These are phyloP conservation scores for Coranthus polyacanthus DNA, from an alignment of 2,797 vertebrate species.

Conservation along the genomic window DNA sequence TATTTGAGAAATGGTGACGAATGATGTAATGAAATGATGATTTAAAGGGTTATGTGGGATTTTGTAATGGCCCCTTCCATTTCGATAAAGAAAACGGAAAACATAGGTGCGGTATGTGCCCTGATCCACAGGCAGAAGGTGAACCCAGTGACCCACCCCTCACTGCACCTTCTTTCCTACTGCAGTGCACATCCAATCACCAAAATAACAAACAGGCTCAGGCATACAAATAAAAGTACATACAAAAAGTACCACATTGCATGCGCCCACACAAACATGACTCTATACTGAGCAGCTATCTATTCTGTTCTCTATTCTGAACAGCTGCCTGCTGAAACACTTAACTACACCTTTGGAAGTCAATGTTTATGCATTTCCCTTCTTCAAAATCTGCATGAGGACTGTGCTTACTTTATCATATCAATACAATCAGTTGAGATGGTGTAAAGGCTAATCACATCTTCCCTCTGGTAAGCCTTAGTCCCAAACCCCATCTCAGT, in stretches of 20 bases:
- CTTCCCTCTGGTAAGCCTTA: conserved; percentile 57
- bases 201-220: conserved; percentile 22
- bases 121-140: too few relatives aligned
- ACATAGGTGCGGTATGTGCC: conserved; percentile 3
- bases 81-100: conserved; percentile 9
- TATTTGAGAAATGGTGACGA: background rate
- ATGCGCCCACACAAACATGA: conserved; percentile 20
- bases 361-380: conserved; percentile 37
- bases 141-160: conserved; percentile 19
- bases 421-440: conserved; percentile 53
- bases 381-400: conserved; percentile 25
- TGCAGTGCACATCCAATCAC: conserved; percentile 25
- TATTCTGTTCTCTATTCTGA: too few relatives aligned
- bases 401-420: conserved; percentile 41
- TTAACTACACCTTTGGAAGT: conserved; percentile 36
- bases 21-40: background rate
- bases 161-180: conserved; percentile 29
- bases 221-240: accelerated
- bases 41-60: background rate
- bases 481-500: conserved; percentile 59
- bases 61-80: background rate
- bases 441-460: conserved; percentile 58
- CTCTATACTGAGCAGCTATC: too few relatives aligned
- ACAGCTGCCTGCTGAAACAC: conserved; percentile 32
- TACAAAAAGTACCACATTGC: conserved; percentile 18